phyloP scores from a whole-genome alignment of 2,888 invertebrate genomes.

The Endotricha flammealis region DNA sequence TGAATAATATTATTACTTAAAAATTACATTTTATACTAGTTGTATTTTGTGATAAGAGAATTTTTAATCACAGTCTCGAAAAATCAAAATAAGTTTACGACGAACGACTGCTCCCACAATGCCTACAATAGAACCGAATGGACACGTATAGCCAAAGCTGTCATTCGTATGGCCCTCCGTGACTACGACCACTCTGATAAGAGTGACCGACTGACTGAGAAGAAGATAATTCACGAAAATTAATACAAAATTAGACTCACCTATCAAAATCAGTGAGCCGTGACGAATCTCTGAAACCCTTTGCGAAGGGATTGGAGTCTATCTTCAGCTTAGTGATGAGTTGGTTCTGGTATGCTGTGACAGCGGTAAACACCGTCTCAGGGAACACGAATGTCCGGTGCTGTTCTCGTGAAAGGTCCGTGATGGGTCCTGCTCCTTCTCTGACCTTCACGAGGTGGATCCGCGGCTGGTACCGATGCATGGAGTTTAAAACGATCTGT shows the following conservation, averaged over 20 bases:
- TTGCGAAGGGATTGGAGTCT: slow-evolving; percentile 98
- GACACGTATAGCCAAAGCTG: too few species aligned
- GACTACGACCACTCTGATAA: too few species aligned
- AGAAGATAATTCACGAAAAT: neutral
- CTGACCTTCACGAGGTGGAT: slow-evolving; percentile 93
- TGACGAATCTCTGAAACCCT: slow-evolving; percentile 97
- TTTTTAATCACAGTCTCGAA: too few species aligned
- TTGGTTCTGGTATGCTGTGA: slow-evolving; percentile 99
- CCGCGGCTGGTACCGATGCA: slow-evolving; percentile 99
- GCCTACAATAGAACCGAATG: too few species aligned
- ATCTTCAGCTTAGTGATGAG: slow-evolving; percentile 98
- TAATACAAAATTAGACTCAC: slow-evolving; percentile 53
- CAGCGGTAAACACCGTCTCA: slow-evolving; percentile 98
- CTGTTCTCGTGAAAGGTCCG: slow-evolving; percentile 93
- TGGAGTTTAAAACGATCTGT: slow-evolving; percentile 98
- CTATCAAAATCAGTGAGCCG: slow-evolving; percentile 95
- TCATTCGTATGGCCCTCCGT: too few species aligned
- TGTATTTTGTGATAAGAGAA: too few species aligned
- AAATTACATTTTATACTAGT: too few species aligned
- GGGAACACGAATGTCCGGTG: slow-evolving; percentile 97
- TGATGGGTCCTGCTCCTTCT: slow-evolving; percentile 83
- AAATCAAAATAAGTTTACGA: too few species aligned
- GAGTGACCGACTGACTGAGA: neutral
- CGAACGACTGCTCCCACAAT: too few species aligned
- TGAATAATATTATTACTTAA: too few species aligned